Conservation (phyloP, 2,888 invertebrate genomes). For the Chloroclystis v-ata region DNA sequence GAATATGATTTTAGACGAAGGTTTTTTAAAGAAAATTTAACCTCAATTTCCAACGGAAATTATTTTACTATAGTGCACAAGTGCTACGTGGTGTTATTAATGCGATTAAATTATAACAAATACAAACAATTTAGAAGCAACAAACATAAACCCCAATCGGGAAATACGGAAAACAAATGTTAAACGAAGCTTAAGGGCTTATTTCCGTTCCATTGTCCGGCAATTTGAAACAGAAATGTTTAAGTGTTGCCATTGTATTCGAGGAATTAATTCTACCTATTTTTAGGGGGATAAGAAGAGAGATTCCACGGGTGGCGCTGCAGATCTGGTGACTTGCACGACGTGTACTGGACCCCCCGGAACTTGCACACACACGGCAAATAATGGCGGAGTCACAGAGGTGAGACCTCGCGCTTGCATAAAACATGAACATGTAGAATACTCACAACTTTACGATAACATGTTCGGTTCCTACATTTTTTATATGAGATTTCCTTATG, state of each 20-base stretch:
- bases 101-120: too few relatives aligned
- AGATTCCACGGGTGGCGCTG: conserved; percentile 83
- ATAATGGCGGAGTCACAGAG: conserved; percentile 92
- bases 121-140: background rate
- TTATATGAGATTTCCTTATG: too few relatives aligned
- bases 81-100: too few relatives aligned
- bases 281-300: conserved; percentile 90
- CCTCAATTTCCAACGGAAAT: too few relatives aligned
- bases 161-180: background rate
- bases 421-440: conserved; percentile 1
- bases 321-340: conserved; percentile 90
- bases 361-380: conserved; percentile 90
- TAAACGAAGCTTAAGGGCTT: background rate
- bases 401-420: conserved; percentile 62
- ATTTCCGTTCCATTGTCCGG: background rate
- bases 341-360: conserved; percentile 86
- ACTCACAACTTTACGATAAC: conserved; percentile 1
- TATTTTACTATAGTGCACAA: too few relatives aligned
- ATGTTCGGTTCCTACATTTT: background rate
- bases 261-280: conserved; percentile 16
- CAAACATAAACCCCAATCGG: background rate
- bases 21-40: too few relatives aligned
- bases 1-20: too few relatives aligned
- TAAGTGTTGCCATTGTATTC: background rate
- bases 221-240: background rate